phyloP scores from a whole-genome alignment of 2,113 vertebrate species.

The Myotis lucifugus region DNA sequence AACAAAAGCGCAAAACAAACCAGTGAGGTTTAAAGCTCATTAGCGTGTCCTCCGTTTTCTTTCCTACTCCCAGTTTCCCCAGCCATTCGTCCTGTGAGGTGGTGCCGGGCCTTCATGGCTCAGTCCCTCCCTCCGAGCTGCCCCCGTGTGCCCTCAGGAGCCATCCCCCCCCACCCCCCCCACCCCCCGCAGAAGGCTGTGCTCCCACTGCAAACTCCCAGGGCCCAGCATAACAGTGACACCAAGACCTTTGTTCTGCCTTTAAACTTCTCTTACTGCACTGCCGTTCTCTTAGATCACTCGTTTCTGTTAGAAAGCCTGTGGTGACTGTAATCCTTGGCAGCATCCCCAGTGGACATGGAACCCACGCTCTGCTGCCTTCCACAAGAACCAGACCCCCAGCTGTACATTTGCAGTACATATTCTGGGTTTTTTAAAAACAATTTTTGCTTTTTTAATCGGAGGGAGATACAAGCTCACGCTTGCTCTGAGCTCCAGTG shows the following conservation, averaged over 20 bases:
- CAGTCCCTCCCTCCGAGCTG: too few species aligned
- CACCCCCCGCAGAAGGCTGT: not conserved
- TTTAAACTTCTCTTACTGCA: not conserved
- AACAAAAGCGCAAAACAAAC: constrained; percentile 43
- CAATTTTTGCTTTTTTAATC: not conserved
- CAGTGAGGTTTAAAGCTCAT: not conserved
- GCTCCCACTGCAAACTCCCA: not conserved
- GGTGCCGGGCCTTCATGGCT: not conserved
- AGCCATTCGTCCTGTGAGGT: not conserved
- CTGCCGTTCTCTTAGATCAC: not conserved
- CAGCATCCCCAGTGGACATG: not conserved
- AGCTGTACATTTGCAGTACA: not conserved
- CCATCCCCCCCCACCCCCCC: not conserved
- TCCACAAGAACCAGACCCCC: not conserved
- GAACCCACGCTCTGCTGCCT: not conserved
- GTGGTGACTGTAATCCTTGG: not conserved
- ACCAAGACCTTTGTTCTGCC: not conserved
- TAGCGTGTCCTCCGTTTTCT: not conserved
- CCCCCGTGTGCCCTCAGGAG: not conserved
- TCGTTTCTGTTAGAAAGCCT: not conserved
- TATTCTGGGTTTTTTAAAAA: not conserved
- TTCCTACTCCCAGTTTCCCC: not conserved
- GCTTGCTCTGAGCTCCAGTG: too few species aligned
- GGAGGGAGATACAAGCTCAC: not conserved
- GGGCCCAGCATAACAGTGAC: not conserved